Conservation (phyloP, 2,888 invertebrate species). For the Orchestes rusci region DNA sequence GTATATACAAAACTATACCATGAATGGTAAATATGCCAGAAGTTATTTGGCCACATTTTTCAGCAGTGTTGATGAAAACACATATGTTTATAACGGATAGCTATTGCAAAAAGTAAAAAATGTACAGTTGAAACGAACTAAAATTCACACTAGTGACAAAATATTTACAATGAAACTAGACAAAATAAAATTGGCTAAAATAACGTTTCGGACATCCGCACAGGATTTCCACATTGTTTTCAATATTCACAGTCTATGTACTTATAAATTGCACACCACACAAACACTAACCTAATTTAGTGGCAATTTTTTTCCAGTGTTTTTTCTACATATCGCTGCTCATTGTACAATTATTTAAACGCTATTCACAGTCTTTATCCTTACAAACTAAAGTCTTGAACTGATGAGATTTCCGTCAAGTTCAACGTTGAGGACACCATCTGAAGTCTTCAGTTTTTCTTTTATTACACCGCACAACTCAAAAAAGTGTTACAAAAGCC, state of each 20-base stretch:
- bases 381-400: slow-evolving; percentile 16
- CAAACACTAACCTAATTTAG: slow-evolving; percentile 21
- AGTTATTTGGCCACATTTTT: slow-evolving; percentile 21
- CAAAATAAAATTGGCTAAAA: too few species aligned
- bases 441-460: too few species aligned
- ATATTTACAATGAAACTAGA: slow-evolving; percentile 31
- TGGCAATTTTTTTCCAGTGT: slow-evolving; percentile 21
- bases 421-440: slow-evolving; percentile 8
- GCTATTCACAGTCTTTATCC: slow-evolving; percentile 26
- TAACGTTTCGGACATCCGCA: too few species aligned
- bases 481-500: too few species aligned
- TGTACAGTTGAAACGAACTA: slow-evolving; percentile 9
- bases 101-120: background rate
- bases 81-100: background rate
- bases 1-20: slow-evolving; percentile 25
- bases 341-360: slow-evolving; percentile 22
- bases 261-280: slow-evolving; percentile 37
- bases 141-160: slow-evolving; percentile 13
- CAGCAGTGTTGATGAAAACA: slow-evolving; percentile 22
- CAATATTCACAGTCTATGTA: slow-evolving; percentile 35
- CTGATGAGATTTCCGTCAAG: slow-evolving; percentile 12
- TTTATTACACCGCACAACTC: too few species aligned
- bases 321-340: slow-evolving; percentile 23
- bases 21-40: slow-evolving; percentile 17
- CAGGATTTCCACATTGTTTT: too few species aligned